Evolutionary conservation across 2,888 invertebrate genomes (phyloP).

Genomic region (Caenorhabditis japonica): DNA sequence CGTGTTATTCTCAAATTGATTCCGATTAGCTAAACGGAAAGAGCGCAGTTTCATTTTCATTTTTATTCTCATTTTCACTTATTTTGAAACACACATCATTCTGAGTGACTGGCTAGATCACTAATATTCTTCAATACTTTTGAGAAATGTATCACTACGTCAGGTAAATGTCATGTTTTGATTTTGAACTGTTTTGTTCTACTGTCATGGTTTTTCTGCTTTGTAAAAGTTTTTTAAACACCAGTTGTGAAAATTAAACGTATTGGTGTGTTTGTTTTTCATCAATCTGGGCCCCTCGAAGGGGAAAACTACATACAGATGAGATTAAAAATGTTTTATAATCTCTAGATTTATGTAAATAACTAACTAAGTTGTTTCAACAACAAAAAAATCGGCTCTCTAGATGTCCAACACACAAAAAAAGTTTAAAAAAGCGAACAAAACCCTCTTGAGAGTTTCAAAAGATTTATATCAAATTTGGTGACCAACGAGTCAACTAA

Average conservation of each 20-base stretch:
- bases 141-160: constrained; percentile 47
- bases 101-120: constrained; percentile 5
- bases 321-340: no score
- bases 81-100: constrained; percentile 27
- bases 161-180: constrained; percentile 29
- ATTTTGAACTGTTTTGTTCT: not conserved
- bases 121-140: not conserved
- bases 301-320: no score
- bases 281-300: no score
- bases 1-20: constrained; percentile 47
- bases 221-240: no score
- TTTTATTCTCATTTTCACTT: constrained; percentile 21
- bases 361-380: no score
- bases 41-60: not conserved
- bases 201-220: no score
- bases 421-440: no score
- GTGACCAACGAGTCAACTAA: constrained; percentile 8
- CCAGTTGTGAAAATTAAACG: no score
- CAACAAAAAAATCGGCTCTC: no score
- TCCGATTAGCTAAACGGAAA: constrained; percentile 39
- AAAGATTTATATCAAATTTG: constrained; percentile 11
- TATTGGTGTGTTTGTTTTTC: no score
- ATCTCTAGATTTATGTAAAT: no score
- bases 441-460: constrained; percentile 8
- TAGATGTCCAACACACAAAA: no score